Conservation (phyloP, 2,888 invertebrate species). For the Drosophila neotestacea region DNA sequence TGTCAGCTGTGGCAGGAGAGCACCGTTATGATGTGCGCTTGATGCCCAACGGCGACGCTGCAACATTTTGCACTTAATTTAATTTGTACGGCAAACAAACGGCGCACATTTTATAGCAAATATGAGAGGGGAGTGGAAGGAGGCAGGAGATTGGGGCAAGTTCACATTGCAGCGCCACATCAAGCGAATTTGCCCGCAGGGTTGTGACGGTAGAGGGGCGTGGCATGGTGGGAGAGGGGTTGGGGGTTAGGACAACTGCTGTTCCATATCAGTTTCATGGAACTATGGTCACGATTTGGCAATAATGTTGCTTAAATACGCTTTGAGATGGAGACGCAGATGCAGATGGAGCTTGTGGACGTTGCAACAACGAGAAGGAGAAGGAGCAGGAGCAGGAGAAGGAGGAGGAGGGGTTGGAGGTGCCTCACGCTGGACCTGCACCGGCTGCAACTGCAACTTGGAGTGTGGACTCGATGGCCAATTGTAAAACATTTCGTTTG, state of each 20-base stretch:
- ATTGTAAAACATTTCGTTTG: conserved; percentile 83
- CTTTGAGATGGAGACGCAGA: conserved; percentile 29
- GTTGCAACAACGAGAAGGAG: too few species aligned
- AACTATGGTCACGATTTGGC: conserved; percentile 85
- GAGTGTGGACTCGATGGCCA: conserved; percentile 60
- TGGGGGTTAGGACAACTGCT: conserved; percentile 37
- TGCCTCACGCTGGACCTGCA: conserved; percentile 45
- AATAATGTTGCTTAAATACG: conserved; percentile 85
- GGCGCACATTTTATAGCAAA: conserved; percentile 33
- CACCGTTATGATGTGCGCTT: conserved; percentile 73
- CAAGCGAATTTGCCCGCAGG: conserved; percentile 59
- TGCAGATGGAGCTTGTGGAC: not conserved
- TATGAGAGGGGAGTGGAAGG: conserved; percentile 18
- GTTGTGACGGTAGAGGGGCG: conserved; percentile 21
- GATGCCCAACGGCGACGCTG: conserved; percentile 61
- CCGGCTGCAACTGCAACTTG: conserved; percentile 22
- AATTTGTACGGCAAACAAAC: conserved; percentile 78
- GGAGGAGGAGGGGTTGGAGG: not conserved
- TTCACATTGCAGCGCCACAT: conserved; percentile 62
- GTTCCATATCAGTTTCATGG: conserved; percentile 85
- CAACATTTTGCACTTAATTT: conserved; percentile 80
- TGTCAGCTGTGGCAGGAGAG: conserved; percentile 56
- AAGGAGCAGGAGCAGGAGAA: not conserved
- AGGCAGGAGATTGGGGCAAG: not conserved
- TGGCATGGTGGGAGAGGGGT: conserved; percentile 8